Evolutionary conservation across 2,113 vertebrate genomes (phyloP).

Genomic region (Scomber colias): DNA sequence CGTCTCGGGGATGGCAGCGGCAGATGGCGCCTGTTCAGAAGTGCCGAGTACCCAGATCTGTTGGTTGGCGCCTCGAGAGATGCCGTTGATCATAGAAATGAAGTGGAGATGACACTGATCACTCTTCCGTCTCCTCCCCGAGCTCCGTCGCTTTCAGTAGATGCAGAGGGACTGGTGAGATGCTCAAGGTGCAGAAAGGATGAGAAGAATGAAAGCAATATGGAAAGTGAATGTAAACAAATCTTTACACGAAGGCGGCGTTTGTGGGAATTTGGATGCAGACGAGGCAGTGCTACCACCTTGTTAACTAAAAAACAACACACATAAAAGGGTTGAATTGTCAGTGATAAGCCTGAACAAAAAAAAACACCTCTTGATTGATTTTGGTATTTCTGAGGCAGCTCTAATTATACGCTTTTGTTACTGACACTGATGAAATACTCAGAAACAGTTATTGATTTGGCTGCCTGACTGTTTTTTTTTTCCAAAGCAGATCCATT

Average conservation of each 20-base stretch:
- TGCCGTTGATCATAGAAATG: constrained; percentile 72
- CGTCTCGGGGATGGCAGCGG: constrained; percentile 61
- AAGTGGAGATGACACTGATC: constrained; percentile 75
- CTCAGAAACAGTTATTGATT: constrained; percentile 74
- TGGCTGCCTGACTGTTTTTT: constrained; percentile 47
- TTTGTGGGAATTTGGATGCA: constrained; percentile 45
- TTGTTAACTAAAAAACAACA: constrained; percentile 62
- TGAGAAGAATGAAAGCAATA: not conserved
- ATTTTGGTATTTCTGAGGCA: constrained; percentile 68
- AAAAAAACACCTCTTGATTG: constrained; percentile 60
- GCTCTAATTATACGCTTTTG: constrained; percentile 73
- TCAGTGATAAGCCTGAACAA: constrained; percentile 15
- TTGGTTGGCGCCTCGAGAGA: constrained; percentile 62
- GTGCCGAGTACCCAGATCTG: constrained; percentile 63
- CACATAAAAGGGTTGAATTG: constrained; percentile 37
- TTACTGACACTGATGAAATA: constrained; percentile 75
- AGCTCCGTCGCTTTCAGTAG: constrained; percentile 22
- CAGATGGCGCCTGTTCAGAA: constrained; percentile 77
- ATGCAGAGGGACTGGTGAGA: constrained; percentile 19
- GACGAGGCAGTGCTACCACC: constrained; percentile 9
- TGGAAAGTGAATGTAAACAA: constrained; percentile 43
- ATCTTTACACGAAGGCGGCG: not conserved
- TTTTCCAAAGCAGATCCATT: constrained; percentile 56
- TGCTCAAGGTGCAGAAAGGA: constrained; percentile 30
- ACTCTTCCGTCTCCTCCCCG: constrained; percentile 46